Conservation (phyloP, 2,797 vertebrate species). For the Sebastes iracundus region DNA sequence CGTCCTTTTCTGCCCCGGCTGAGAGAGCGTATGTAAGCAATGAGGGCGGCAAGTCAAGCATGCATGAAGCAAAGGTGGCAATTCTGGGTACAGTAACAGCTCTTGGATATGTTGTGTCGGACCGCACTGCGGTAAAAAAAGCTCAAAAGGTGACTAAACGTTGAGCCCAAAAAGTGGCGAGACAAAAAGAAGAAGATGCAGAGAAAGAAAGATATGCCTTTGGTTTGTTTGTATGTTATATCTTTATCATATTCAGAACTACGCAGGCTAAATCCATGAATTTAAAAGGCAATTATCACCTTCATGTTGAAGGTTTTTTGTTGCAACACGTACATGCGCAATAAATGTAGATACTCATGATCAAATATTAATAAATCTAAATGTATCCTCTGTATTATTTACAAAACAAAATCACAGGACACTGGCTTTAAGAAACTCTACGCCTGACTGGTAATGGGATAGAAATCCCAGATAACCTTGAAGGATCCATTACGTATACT, state of each 20-base stretch:
- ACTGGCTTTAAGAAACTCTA: background rate
- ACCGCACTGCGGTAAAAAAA: background rate
- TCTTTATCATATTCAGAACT: background rate
- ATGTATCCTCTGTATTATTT: background rate
- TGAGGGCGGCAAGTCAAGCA: conserved; percentile 30
- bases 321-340: background rate
- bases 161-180: background rate
- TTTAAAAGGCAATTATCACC: background rate
- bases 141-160: background rate
- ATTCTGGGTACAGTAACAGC: background rate
- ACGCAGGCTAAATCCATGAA: background rate
- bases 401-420: background rate
- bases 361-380: background rate
- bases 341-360: background rate
- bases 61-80: conserved; percentile 10
- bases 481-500: background rate
- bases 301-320: background rate
- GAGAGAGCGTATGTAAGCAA: background rate
- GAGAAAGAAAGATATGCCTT: background rate
- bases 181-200: background rate
- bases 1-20: background rate
- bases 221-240: background rate
- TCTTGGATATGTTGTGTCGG: background rate
- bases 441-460: background rate
- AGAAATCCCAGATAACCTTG: conserved; percentile 16